Conservation (phyloP, 2,797 vertebrate species). For the Urosaurus nigricauda region DNA sequence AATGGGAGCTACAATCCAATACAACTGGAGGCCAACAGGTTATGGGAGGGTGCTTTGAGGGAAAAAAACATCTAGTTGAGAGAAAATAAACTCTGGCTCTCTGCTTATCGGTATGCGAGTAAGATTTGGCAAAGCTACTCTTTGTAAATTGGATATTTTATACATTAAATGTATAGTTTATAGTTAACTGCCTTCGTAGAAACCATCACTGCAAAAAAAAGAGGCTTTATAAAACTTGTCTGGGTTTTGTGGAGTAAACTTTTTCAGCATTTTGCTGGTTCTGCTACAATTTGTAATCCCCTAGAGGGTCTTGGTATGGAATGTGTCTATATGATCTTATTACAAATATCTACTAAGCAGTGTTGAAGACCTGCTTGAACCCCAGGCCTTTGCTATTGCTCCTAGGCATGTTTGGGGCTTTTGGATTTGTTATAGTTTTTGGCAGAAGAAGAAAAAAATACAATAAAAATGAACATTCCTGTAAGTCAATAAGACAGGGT, state of each 20-base stretch:
- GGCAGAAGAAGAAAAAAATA: neutral
- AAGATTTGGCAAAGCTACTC: slow-evolving; percentile 54
- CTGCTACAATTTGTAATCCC: slow-evolving; percentile 73
- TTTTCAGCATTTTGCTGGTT: slow-evolving; percentile 73
- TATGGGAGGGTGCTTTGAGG: neutral
- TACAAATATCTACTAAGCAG: slow-evolving; percentile 62
- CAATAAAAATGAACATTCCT: slow-evolving; percentile 33
- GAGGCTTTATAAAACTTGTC: slow-evolving; percentile 61
- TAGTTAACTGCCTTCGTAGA: slow-evolving; percentile 65
- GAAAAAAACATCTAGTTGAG: slow-evolving; percentile 17
- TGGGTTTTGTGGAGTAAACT: slow-evolving; percentile 60
- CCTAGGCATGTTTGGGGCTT: slow-evolving; percentile 30
- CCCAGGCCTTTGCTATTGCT: slow-evolving; percentile 39
- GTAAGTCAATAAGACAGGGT: neutral
- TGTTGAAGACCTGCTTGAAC: slow-evolving; percentile 47
- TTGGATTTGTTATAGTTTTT: slow-evolving; percentile 47
- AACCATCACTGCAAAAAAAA: slow-evolving; percentile 54
- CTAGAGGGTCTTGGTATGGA: slow-evolving; percentile 53
- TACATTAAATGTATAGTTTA: slow-evolving; percentile 57
- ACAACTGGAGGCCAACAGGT: neutral
- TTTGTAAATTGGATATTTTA: slow-evolving; percentile 57
- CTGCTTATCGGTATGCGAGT: slow-evolving; percentile 49
- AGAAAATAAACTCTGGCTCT: slow-evolving; percentile 48
- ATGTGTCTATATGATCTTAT: slow-evolving; percentile 57
- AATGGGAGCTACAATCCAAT: neutral